Evolutionary conservation across 2,797 vertebrate species (phyloP).

Genomic region (Manis crassicaudata): DNA sequence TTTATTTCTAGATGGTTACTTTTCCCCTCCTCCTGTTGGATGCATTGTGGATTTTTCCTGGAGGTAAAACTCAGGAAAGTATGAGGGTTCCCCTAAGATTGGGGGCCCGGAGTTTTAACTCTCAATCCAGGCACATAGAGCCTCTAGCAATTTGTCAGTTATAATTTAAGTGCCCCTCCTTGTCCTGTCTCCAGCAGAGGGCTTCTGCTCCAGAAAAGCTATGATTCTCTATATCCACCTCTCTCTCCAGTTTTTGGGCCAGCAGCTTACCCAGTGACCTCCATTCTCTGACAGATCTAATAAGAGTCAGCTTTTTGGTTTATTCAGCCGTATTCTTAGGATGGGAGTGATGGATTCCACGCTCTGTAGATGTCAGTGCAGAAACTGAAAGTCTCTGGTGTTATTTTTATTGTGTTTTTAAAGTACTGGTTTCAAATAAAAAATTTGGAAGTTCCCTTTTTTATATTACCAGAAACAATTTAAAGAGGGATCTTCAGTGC

Average conservation of each 20-base stretch:
- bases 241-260: neutral
- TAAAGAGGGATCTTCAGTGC: neutral
- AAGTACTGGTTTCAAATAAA: neutral
- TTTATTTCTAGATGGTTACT: neutral
- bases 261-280: neutral
- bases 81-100: neutral
- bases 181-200: neutral
- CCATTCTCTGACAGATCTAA: neutral
- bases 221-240: neutral
- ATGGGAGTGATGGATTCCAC: neutral
- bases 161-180: neutral
- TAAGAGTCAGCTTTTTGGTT: neutral
- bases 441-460: neutral
- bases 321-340: neutral
- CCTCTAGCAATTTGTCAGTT: neutral
- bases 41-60: neutral
- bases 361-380: neutral
- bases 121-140: neutral
- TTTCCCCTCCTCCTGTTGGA: neutral
- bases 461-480: neutral
- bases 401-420: neutral
- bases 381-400: neutral
- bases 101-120: neutral
- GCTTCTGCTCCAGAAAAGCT: neutral
- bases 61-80: neutral